Evolutionary conservation across 2,113 vertebrate species (phyloP).

Genomic region (Percina caprodes): DNA sequence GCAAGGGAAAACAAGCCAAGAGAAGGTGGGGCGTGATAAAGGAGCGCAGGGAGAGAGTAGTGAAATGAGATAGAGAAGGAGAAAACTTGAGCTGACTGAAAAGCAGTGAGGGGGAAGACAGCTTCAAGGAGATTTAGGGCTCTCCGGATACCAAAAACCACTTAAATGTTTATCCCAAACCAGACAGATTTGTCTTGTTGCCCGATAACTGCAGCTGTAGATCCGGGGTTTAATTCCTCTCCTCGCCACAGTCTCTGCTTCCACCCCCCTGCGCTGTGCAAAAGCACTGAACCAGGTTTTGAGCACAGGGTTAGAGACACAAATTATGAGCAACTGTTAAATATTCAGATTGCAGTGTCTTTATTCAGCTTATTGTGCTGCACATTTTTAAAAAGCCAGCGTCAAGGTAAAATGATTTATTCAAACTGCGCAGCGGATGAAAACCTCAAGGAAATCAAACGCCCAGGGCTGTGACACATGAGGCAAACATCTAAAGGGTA

Average conservation of each 20-base stretch:
- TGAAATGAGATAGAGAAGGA: slow-evolving; percentile 26
- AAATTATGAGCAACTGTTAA: slow-evolving; percentile 33
- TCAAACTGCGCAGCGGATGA: slow-evolving; percentile 21
- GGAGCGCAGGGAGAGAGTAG: slow-evolving; percentile 2
- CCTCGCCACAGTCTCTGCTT: not conserved
- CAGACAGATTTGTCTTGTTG: slow-evolving; percentile 60
- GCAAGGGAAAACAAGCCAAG: slow-evolving; percentile 31
- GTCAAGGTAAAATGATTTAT: slow-evolving; percentile 33
- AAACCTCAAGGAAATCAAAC: slow-evolving; percentile 11
- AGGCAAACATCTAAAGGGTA: slow-evolving; percentile 32
- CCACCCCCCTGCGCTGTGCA: not conserved
- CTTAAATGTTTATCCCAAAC: slow-evolving; percentile 49
- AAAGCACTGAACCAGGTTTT: not conserved
- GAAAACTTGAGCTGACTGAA: slow-evolving; percentile 10
- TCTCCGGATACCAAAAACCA: slow-evolving; percentile 30
- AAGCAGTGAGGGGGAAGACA: slow-evolving; percentile 3
- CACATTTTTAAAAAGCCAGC: not conserved
- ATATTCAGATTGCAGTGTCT: slow-evolving; percentile 14
- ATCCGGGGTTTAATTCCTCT: slow-evolving; percentile 34
- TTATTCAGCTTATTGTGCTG: slow-evolving; percentile 23
- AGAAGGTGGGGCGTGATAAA: slow-evolving; percentile 15
- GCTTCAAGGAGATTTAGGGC: slow-evolving; percentile 48
- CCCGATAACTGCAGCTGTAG: slow-evolving; percentile 18
- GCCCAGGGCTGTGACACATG: slow-evolving; percentile 20
- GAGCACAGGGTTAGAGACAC: slow-evolving; percentile 1